Base-by-base conservation (phyloP, 2,888 invertebrate genomes). In the Tenthredo livida region DNA sequence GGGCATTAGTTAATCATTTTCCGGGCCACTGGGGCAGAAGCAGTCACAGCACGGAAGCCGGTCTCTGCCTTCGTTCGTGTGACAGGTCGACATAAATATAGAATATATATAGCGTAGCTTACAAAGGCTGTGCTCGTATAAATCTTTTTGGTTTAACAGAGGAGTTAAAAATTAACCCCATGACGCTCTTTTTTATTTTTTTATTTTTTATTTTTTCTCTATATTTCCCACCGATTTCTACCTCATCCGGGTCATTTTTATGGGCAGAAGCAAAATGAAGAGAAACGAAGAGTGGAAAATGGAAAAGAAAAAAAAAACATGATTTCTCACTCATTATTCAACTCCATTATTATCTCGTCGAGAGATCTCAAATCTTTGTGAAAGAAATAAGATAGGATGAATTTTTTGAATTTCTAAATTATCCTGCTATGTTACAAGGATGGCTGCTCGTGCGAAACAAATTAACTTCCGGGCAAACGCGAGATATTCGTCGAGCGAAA, bases 121-220 rank as follows among this genome's bases (percentile, higher is more conserved):
- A 89, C 88, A 90, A 90, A 89, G 88, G 87, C 87, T 85, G 85
- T 83, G 83, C 86, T 88, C 86, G 89, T 87, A 91, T 91, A 91
- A 91, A 91, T 91, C 91, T 91, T 86, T 73, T 86, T 84, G 87
- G 86, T 86, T 87, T 54, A 67, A 87, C 85, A 85, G 87, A 83
- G 87, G 88, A 87, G 90, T 89, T 89, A 25, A 90, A 90, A 90
- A 90, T 90, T 90, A 89, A 89, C 89, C 89, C 89, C 89, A 15
- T 43, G 33, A 67, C 40, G 33, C 17, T 33, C 6, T n/a, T 70
- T 40, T n/a, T 33, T 33, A 7, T 37, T 37, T 37, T 37, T 37
- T 37, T 37, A 7, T 7, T 1, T 2, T 70, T 37, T 33, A 17
- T 33, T 4, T 1, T 17, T 15, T 17, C n/a, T 37, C 17, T 1